Conservation (phyloP, 2,113 vertebrate genomes). For the Onychostoma macrolepis region DNA sequence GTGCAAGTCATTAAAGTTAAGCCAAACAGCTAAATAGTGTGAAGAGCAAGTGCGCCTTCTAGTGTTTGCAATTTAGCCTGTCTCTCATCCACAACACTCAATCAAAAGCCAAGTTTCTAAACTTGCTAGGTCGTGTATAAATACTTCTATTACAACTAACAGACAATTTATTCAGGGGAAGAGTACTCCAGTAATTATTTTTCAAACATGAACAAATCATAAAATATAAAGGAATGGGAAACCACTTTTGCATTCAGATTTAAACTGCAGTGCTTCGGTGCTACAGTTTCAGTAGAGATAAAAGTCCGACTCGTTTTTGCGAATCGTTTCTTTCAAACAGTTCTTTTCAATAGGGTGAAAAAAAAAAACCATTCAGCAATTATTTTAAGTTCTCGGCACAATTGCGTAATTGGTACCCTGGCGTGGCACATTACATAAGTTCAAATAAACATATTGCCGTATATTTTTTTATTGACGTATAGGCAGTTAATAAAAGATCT, state of each 20-base stretch:
- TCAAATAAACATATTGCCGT: neutral
- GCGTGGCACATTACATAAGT: neutral
- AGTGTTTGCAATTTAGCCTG: slow-evolving; percentile 8
- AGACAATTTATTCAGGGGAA: neutral
- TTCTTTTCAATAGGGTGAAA: neutral
- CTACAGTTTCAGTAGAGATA: neutral
- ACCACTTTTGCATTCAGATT: neutral
- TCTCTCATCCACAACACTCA: neutral
- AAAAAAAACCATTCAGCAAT: neutral
- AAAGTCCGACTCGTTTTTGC: neutral
- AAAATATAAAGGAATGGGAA: neutral
- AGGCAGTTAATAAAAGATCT: too few species aligned
- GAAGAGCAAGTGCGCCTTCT: slow-evolving; percentile 57
- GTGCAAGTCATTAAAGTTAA: neutral
- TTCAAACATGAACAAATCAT: neutral
- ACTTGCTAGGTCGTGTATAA: neutral
- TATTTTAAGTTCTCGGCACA: neutral
- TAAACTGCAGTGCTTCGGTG: neutral
- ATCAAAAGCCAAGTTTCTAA: neutral
- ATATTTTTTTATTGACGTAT: neutral
- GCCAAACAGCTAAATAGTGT: neutral
- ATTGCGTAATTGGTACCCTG: neutral
- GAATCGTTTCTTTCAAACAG: neutral
- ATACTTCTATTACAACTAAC: neutral
- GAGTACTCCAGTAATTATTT: neutral